phyloP scores from a whole-genome alignment of 2,888 invertebrate genomes.

The Brachyptera putata region DNA sequence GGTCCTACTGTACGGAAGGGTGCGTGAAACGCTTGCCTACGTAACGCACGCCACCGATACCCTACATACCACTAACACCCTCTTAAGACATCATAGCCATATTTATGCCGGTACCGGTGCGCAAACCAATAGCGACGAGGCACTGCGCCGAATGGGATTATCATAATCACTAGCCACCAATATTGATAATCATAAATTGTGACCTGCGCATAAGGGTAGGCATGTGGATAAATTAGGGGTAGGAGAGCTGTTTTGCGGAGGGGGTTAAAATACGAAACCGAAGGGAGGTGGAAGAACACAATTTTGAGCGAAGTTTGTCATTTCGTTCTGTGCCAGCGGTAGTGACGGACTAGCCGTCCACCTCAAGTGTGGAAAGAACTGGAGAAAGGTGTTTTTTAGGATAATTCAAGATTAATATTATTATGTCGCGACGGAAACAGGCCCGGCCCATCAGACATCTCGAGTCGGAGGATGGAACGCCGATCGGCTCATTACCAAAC shows the following conservation, averaged over 20 bases:
- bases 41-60: background rate
- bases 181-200: constrained; percentile 33
- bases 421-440: constrained; percentile 53
- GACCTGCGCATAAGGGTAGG: constrained; percentile 30
- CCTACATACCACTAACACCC: background rate
- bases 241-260: constrained; percentile 18
- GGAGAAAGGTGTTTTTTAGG: background rate
- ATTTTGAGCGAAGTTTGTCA: constrained; percentile 32
- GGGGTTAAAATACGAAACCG: constrained; percentile 10
- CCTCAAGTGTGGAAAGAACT: background rate
- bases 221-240: constrained; percentile 33
- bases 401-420: constrained; percentile 8
- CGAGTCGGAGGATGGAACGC: constrained; percentile 47
- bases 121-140: constrained; percentile 26
- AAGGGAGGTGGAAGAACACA: constrained; percentile 28
- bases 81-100: constrained; percentile 27
- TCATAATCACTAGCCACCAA: constrained; percentile 31
- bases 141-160: constrained; percentile 29
- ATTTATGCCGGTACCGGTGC: constrained; percentile 31
- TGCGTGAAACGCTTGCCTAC: background rate
- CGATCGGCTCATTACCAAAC: constrained; percentile 23
- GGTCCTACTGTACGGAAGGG: constrained; percentile 1
- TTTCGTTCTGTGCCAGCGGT: constrained; percentile 27
- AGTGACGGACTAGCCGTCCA: constrained; percentile 23
- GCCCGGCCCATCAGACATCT: constrained; percentile 51